Base-by-base conservation (phyloP, 1,140 invertebrate genomes). In the Hydropsyche tenuis region DNA sequence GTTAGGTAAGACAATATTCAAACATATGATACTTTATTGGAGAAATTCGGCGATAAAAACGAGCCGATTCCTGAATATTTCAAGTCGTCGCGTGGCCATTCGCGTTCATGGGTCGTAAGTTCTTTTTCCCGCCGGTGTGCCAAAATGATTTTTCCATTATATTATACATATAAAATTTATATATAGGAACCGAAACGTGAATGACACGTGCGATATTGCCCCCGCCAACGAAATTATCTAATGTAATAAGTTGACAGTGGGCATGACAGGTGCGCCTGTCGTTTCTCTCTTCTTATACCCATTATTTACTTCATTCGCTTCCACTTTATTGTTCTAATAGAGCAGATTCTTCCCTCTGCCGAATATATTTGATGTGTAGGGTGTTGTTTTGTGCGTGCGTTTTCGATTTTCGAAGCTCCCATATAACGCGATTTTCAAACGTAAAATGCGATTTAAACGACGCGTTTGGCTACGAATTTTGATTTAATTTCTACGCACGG, bases 241-340 rank as follows among this genome's bases (percentile, higher is more conserved):
- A 60, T 60, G 56, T 60, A 60, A 60, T 60, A 60, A 60, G 56
- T 60, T 60, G 56, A 60, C 56, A 60, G 56, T 60, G 56, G 56
- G 56, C 56, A 60, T 60, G 56, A 60, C 56, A 60, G 56, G 56
- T 60, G 56, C 56, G 56, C 23, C 56, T 60, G 56, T 60, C 56
- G 56, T 60, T 60, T 25, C 23, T 27, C 56, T 9, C 23, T 60
- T 60, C 56, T 27, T 23, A 60, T 60, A 27, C 23, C 56, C 23
- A 60, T 60, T 60, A 60, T 60, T 25, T 27, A 60, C 23, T 60
- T 60, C 56, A 60, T 60, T 20, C 22, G 9, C 14, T 60, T 60
- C 56, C 56, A 23, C 56, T 60, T 60, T 60, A 60, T 60, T 60
- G 56, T 27, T 9, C 56, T 60, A 60, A 60, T 60, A 60, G 30